phyloP scores from a whole-genome alignment of 2,888 invertebrate species.

The Trisateles emortualis region DNA sequence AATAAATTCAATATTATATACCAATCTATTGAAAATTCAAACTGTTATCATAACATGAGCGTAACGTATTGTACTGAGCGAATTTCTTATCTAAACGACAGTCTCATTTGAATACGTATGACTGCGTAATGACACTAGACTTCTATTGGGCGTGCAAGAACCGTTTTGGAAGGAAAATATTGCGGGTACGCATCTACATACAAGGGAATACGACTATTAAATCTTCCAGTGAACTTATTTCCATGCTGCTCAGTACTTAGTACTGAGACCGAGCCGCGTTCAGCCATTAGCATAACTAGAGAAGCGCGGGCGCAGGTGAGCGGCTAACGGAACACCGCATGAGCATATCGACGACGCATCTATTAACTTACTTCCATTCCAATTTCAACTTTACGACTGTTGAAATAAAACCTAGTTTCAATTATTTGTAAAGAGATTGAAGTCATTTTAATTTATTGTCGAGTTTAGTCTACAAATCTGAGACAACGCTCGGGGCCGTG shows the following conservation, averaged over 20 bases:
- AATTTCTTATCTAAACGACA: constrained; percentile 41
- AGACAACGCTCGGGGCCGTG: constrained; percentile 69
- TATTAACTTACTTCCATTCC: constrained; percentile 56
- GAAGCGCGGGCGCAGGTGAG: constrained; percentile 84
- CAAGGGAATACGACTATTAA: constrained; percentile 52
- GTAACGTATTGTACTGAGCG: constrained; percentile 26
- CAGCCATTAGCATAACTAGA: constrained; percentile 84
- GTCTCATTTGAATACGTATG: constrained; percentile 44
- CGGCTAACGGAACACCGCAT: constrained; percentile 79
- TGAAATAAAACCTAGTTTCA: constrained; percentile 60
- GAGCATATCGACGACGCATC: constrained; percentile 72
- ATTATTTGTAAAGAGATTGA: constrained; percentile 37
- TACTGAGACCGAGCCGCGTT: constrained; percentile 67
- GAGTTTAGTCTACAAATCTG: constrained; percentile 68
- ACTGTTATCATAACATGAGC: constrained; percentile 27
- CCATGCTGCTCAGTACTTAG: constrained; percentile 61
- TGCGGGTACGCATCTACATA: constrained; percentile 43
- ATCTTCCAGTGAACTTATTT: constrained; percentile 63
- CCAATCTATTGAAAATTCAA: constrained; percentile 30
- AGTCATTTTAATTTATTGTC: constrained; percentile 64
- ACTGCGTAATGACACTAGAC: constrained; percentile 38
- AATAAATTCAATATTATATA: constrained; percentile 32
- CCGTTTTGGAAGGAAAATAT: constrained; percentile 42
- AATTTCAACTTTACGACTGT: constrained; percentile 66
- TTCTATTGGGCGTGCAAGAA: constrained; percentile 35